Evolutionary conservation across 2,113 vertebrate genomes (phyloP), one percentile per base, ranked within the genome.

Genomic region (Microtus ochrogaster): DNA sequence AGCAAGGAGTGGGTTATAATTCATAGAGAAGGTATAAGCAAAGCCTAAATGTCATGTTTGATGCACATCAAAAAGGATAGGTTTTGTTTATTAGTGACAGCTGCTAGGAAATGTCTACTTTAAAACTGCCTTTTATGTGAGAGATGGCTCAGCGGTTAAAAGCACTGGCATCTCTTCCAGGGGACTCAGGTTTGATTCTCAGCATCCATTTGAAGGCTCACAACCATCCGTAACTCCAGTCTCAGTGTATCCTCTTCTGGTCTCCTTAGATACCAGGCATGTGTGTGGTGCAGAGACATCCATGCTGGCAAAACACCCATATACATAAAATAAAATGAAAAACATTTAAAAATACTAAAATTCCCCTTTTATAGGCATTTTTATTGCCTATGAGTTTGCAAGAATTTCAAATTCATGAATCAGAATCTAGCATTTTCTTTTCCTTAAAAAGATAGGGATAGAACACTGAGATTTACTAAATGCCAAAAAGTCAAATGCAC

Each of bases 371-470:
- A 58, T 49, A 63, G 63, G 36, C 78, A 1, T 85, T 28, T 74
- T 94, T 90, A n/a, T 73, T 96, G 65, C 36, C 36, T 24, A 16
- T 85, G 26, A 22, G 91, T 79, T 79, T 94, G 33, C 16, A 41
- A 22, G 4, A 89, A 36, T 90, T 94, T 96, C 44, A 77, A 90
- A 92, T 84, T 84, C 16, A 84, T 70, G 65, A 85, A 21, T 94
- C 85, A 91, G 55, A 96, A 93, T 93, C n/a, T 82, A 68, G 58
- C 24, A 55, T 91, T 96, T 86, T 36, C 39, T 83, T 86, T 96
- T 94, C 74, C 12, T 95, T 95, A 86, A 94, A 89, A 28, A 70
- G 17, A 7, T 87, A 13, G 22, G 21, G 5, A 74, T 82, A 26
- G 52, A 94, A 88, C 7, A 73, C n/a, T 95, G 66, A 58, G 33